Conservation (phyloP, 2,797 vertebrate genomes). For the Falco biarmicus region DNA sequence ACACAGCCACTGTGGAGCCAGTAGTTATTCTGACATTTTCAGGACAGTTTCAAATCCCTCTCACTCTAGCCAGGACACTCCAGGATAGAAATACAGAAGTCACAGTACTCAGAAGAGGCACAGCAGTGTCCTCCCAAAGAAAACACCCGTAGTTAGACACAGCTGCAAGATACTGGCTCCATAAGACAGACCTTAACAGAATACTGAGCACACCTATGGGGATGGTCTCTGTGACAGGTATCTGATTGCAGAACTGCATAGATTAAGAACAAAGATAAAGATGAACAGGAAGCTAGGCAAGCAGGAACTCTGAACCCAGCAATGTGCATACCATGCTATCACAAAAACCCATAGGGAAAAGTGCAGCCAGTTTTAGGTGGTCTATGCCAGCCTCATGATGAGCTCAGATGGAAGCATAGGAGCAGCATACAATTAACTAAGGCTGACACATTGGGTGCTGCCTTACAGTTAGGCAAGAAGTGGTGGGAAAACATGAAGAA, state of each 20-base stretch:
- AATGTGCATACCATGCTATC: background rate
- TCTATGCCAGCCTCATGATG: background rate
- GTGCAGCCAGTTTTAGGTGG: background rate
- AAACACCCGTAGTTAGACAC: background rate
- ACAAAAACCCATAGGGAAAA: background rate
- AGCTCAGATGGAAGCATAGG: background rate
- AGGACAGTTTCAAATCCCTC: background rate
- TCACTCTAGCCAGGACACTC: background rate
- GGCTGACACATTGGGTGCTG: background rate
- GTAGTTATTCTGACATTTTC: background rate
- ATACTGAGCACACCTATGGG: background rate
- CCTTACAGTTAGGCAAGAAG: background rate
- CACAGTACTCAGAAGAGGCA: background rate
- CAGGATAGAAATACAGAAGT: background rate
- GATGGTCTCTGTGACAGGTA: background rate
- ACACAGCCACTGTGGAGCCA: background rate
- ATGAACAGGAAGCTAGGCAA: background rate
- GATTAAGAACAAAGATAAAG: conserved; percentile 9
- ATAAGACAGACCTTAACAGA: background rate
- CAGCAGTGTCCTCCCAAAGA: background rate
- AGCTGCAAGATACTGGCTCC: background rate
- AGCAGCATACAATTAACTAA: background rate
- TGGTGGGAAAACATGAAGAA: background rate
- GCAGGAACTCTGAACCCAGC: background rate
- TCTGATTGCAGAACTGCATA: background rate